phyloP scores from a whole-genome alignment of 2,113 vertebrate species.

The Dryoscopus gambensis region DNA sequence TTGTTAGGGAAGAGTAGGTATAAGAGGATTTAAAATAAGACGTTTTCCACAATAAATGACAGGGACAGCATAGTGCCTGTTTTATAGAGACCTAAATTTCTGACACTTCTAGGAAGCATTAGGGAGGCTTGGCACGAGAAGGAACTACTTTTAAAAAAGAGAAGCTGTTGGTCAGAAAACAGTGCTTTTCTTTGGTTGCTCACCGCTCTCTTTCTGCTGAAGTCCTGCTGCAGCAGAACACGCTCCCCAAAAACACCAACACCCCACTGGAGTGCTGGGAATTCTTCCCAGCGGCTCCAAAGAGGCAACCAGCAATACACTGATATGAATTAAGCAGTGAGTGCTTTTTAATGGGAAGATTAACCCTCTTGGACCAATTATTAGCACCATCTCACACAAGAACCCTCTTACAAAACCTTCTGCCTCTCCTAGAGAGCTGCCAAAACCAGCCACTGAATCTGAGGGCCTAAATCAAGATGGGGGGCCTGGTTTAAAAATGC shows the following conservation, averaged over 20 bases:
- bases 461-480: neutral
- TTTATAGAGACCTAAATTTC: neutral
- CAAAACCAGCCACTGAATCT: neutral
- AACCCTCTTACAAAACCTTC: neutral
- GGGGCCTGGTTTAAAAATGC: neutral
- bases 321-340: neutral
- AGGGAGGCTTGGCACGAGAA: neutral
- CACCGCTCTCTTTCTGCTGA: neutral
- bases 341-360: neutral
- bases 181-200: neutral
- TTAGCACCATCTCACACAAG: neutral
- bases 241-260: rapidly evolving
- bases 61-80: neutral
- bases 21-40: neutral
- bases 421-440: neutral
- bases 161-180: neutral
- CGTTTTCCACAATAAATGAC: neutral
- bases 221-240: neutral
- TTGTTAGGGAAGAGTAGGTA: neutral
- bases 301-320: neutral
- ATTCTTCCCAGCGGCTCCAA: rapidly evolving
- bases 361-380: neutral
- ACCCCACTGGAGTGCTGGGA: neutral
- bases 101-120: neutral
- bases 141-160: neutral